These are phyloP conservation scores for Cottoperca gobio DNA, from an alignment of 2,797 vertebrate genomes.

Conservation along the genomic window DNA sequence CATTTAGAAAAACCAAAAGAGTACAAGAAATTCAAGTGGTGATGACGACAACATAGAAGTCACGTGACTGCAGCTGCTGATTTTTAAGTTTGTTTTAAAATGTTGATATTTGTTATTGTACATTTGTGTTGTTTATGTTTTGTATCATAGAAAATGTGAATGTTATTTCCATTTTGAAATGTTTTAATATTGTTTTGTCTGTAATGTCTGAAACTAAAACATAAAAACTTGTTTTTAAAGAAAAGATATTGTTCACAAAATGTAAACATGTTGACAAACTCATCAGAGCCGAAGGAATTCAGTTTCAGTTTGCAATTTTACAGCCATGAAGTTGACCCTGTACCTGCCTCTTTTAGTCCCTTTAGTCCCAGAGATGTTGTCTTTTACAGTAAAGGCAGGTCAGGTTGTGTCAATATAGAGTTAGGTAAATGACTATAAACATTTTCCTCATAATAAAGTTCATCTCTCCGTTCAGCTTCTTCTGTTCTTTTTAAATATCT, in stretches of 20 bases:
- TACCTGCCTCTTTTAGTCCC: no score
- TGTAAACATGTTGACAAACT: not conserved
- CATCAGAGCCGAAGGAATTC: not conserved
- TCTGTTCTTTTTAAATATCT: not conserved
- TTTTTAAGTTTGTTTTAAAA: not conserved
- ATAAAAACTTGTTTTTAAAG: not conserved
- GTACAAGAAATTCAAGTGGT: conserved; percentile 21
- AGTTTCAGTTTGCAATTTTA: not conserved
- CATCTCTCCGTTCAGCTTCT: not conserved
- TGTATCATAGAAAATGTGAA: not conserved
- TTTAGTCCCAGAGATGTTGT: not conserved
- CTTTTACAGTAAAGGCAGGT: not conserved
- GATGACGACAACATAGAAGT: not conserved
- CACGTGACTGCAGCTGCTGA: not conserved
- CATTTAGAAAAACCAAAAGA: conserved; percentile 26
- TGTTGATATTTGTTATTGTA: not conserved
- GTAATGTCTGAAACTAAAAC: not conserved
- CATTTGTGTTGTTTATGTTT: not conserved
- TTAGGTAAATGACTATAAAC: not conserved
- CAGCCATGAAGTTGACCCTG: not conserved
- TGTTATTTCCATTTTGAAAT: not conserved
- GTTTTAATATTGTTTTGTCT: not conserved
- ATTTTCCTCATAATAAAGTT: not conserved
- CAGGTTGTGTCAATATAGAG: not conserved
- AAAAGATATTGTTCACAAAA: not conserved